Evolutionary conservation across 2,888 invertebrate genomes (phyloP).

Genomic region (Epistrophella euchroma): DNA sequence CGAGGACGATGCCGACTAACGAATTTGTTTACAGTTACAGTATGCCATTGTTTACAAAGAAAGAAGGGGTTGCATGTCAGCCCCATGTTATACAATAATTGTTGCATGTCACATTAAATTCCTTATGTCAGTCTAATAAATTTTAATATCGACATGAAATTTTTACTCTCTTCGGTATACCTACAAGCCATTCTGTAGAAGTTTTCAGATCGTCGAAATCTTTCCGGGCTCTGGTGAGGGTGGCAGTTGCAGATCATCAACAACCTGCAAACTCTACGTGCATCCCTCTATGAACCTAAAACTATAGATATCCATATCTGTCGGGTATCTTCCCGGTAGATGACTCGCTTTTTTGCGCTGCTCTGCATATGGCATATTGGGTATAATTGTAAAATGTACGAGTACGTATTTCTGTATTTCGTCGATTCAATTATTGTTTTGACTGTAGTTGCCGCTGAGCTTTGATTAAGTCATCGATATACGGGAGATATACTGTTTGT

Average conservation of each 20-base stretch:
- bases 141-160: slow-evolving; percentile 79
- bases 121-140: slow-evolving; percentile 77
- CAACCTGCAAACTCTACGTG: too few species aligned
- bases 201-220: slow-evolving; percentile 7
- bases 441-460: background rate
- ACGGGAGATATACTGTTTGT: background rate
- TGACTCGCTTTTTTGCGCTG: background rate
- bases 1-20: slow-evolving; percentile 14
- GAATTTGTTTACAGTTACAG: slow-evolving; percentile 19
- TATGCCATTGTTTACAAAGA: slow-evolving; percentile 16
- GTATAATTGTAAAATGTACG: slow-evolving; percentile 16
- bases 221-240: background rate
- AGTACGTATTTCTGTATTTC: slow-evolving; percentile 15
- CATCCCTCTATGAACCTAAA: too few species aligned
- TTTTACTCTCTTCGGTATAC: slow-evolving; percentile 75
- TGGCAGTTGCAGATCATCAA: slow-evolving; percentile 32
- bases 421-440: slow-evolving; percentile 17
- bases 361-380: background rate
- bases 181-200: slow-evolving; percentile 17
- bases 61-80: slow-evolving; percentile 47
- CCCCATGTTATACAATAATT: slow-evolving; percentile 76
- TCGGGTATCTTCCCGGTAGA: background rate
- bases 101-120: slow-evolving; percentile 78
- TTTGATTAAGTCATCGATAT: slow-evolving; percentile 31
- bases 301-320: too few species aligned